Evolutionary conservation across 2,113 vertebrate species (phyloP), one percentile per base, ranked within the genome.

Genomic region (Nesogale talazaci): DNA sequence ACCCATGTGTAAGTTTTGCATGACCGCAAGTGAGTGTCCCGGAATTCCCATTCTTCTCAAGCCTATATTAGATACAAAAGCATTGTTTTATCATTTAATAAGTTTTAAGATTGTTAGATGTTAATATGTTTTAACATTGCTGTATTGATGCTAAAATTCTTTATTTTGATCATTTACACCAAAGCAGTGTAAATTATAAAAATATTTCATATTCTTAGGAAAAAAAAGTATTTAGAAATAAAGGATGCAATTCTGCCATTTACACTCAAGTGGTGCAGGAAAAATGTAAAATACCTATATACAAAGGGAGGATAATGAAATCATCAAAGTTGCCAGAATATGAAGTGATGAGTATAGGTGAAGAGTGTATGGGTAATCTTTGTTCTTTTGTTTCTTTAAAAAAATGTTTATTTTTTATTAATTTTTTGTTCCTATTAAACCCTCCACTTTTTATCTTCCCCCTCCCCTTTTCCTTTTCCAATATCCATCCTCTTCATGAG

Each of bases 181-280:
- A 46, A 81, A 0, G 46, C 80, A 83, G 8, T 52, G 14, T 52
- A 52, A 52, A 52, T 52, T 52, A 52, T 52, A 61, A 61, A 91
- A 70, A 25, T 57, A 14, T 80, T 52, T 27, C 38, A 88, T 88
- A 76, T 85, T 89, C 34, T 90, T 93, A 78, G 31, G 27, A 90
- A 92, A 81, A 72, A 8, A 31, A 90, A 77, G 63, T 59, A 90
- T 85, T 84, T 78, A 94, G 27, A 27, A 65, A 90, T 78, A 40
- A 61, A 42, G 7, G 3, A 52, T 75, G 72, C 76, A 88, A 83
- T 79, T 77, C 65, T 89, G 7, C 1, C 19, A 61, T 86, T 92
- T 91, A 65, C 34, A 52, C 57, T 80, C 57, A 91, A 20, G 25
- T 59, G 29, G 27, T 52, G 92, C 23, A 38, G 42, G 25, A 78